Base-by-base conservation (phyloP, 2,888 invertebrate genomes). In the Phasia obesa region DNA sequence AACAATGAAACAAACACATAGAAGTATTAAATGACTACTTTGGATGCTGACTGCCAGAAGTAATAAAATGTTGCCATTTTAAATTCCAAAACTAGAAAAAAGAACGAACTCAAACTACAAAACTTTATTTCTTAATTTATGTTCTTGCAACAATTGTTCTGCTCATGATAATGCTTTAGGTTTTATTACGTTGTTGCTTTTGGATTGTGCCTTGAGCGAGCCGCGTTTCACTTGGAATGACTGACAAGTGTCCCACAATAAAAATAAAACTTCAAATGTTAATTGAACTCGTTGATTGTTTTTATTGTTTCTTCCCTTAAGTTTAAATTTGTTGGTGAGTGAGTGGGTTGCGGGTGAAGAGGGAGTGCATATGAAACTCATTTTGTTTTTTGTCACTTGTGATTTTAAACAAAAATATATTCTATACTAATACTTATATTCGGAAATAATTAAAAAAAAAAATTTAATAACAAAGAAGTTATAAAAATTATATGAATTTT, bases 91-190 rank as follows among this genome's bases (percentile, higher is more conserved):
- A 53, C 21, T 53, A 42, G 0, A 62, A 17, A 0, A 59, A 38
- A 19, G 42, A 38, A 21, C n/a, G n/a, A 57, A 59, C 13, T 49
- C 31, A 49, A 31, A 64, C 31, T 67, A 67, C 25, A 35, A 55
- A 77, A 73, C 60, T 69, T 82, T 77, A 82, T 74, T 82, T 82
- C 77, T 82, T 82, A 77, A 77, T 82, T 82, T 77, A 73, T 73
- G 55, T 74, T 81, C 62, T 70, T 65, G 65, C 64, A 57, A 53
- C 81, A 77, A 57, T 81, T 69, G 60, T 73, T 53, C 31, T 38
- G 55, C 25, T 51, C 42, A 51, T 62, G 51, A 59, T 76, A 76
- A 67, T 59, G 69, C 35, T 35, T 35, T 35, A 35, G 35, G 35
- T 35, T 35, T 35, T 9, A 35, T 35, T 35, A 1, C n/a, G n/a